Evolutionary conservation across 2,797 vertebrate species (phyloP), one percentile per base, ranked within the genome.

Genomic region (Bradypodion ventrale): DNA sequence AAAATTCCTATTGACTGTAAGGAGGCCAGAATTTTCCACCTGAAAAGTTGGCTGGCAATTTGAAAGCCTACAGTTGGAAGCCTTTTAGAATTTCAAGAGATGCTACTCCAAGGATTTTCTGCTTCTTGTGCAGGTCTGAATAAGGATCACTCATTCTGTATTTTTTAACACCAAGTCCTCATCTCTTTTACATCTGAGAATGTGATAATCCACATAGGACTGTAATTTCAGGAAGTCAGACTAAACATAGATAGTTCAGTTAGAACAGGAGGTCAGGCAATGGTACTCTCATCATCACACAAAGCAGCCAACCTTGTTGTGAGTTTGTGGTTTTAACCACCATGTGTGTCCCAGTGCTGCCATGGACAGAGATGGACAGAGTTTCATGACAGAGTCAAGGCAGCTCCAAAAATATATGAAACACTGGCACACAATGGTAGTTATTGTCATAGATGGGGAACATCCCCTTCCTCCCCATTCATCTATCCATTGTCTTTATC

Each of bases 151-250:
- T 70, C 40, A 4, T 69, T 75, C 52, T 49, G 32, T 70, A 76
- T 62, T 76, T 80, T 70, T 91, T 86, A 83, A 83, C 87, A 81
- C 82, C 27, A 27, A 82, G 69, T 68, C 83, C 80, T 82, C 79
- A 82, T 88, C 73, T 89, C 9, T 21, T 32, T 87, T 40, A 73
- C 82, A 90, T 90, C 91, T 92, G 87, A 83, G 85, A 85, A 90
- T 90, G 87, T 83, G 88, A 83, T 63, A 83, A 63, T 91, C 92
- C 89, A 91, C 90, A 66, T 90, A 85, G 89, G 83, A 80, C 40
- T 10, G 4, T 74, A 92, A 92, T 76, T 92, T 88, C 29, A 79
- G 89, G 63, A 87, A 63, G 63, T 76, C 92, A 83, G 89, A 92
- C 84, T 85, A 89, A 87, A 66, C 77, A 80, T 80, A 65, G 15